Conservation (phyloP, 2,113 vertebrate species). For the Ploceus nigricollis region DNA sequence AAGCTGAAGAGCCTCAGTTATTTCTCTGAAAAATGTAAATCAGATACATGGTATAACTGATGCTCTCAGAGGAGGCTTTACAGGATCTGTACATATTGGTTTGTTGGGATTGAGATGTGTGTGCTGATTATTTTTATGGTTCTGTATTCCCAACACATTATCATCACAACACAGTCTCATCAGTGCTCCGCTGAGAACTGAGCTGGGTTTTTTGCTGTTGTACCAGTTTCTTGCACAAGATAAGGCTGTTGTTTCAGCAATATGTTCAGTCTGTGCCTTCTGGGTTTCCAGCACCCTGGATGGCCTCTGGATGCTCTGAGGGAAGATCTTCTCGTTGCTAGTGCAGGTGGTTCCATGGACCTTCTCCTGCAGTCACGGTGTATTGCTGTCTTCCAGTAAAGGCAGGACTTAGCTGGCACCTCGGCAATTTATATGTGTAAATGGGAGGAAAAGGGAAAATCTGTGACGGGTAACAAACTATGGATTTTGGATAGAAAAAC, state of each 20-base stretch:
- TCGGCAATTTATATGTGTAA: not conserved
- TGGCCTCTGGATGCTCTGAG: not conserved
- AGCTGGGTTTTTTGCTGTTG: not conserved
- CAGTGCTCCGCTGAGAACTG: not conserved
- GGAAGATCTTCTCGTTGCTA: not conserved
- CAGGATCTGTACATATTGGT: not conserved
- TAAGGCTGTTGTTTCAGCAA: not conserved
- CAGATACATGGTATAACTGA: not conserved
- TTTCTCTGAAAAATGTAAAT: slow-evolving; percentile 42
- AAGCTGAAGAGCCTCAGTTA: slow-evolving; percentile 16
- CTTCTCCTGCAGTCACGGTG: not conserved
- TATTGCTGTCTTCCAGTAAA: not conserved
- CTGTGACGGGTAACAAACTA: not conserved
- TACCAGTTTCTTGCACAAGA: not conserved
- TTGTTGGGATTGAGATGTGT: not conserved
- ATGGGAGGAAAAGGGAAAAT: not conserved
- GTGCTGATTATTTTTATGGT: not conserved
- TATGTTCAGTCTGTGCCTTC: not conserved
- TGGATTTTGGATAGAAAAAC: not conserved
- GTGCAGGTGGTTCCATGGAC: not conserved
- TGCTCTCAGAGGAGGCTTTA: slow-evolving; percentile 34
- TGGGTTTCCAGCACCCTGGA: not conserved
- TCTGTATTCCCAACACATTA: not conserved
- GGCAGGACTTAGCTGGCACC: not conserved
- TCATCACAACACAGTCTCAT: too few species aligned